Percentiles rank a stretch among this genome's conserved stretches.
Conservation (phyloP, 2,888 invertebrate genomes). For the Nephrotoma guestfalica region DNA sequence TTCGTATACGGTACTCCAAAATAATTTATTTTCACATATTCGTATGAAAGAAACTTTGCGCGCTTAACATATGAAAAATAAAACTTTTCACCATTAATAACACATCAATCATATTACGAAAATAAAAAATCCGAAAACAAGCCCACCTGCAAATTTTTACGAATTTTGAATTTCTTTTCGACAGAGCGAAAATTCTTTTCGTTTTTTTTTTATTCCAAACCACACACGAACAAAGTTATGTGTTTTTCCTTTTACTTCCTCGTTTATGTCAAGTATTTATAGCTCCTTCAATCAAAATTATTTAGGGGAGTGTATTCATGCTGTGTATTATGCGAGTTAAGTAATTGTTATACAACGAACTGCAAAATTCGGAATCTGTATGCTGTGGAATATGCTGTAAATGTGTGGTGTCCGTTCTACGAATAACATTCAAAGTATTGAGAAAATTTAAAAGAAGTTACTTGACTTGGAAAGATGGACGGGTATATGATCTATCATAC, state of each 20-base stretch:
- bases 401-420: too few species aligned
- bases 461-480: too few species aligned
- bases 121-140: neutral
- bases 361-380: too few species aligned
- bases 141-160: neutral
- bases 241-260: neutral
- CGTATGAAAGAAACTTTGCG: neutral
- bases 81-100: neutral
- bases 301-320: neutral
- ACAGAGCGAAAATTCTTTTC: neutral
- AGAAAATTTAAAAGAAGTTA: too few species aligned
- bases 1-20: neutral
- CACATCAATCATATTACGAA: neutral
- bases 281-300: neutral
- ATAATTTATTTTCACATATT: neutral
- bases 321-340: neutral
- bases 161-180: neutral
- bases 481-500: too few species aligned
- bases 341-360: neutral
- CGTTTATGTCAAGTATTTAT: neutral
- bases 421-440: too few species aligned
- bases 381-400: too few species aligned
- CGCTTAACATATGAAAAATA: neutral
- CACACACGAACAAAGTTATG: neutral
- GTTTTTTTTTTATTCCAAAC: neutral